phyloP scores from a whole-genome alignment of 2,888 invertebrate genomes.

The Rutpela maculata region DNA sequence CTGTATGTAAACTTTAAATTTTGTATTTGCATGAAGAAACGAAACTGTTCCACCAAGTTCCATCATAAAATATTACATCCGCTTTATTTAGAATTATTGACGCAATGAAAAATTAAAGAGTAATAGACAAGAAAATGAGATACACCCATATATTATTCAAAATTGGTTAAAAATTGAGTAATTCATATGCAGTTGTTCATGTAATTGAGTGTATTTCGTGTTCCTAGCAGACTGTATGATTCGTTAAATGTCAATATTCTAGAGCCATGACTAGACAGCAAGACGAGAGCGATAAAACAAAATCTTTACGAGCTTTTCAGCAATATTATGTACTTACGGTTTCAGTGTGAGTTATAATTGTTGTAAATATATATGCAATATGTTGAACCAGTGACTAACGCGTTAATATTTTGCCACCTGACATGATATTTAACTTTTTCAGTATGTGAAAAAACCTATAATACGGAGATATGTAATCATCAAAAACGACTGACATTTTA shows the following conservation, averaged over 20 bases:
- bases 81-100: constrained; percentile 3
- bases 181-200: constrained; percentile 7
- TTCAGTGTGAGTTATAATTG: neutral
- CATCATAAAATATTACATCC: neutral
- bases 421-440: no score
- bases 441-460: no score
- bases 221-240: neutral
- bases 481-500: no score
- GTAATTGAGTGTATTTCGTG: constrained; percentile 4
- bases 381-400: neutral
- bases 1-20: no score
- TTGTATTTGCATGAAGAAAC: neutral
- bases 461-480: no score
- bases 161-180: constrained; percentile 2
- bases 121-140: constrained; percentile 7
- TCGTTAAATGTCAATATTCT: constrained; percentile 7
- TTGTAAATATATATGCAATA: neutral
- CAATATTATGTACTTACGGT: neutral
- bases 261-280: constrained; percentile 2
- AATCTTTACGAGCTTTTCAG: constrained; percentile 7
- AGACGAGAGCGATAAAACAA: constrained; percentile 7
- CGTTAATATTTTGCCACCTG: no score
- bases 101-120: neutral
- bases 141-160: neutral
- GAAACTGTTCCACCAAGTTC: neutral